Conservation (phyloP, 2,888 invertebrate genomes). For the Dolichomitus sp. region DNA sequence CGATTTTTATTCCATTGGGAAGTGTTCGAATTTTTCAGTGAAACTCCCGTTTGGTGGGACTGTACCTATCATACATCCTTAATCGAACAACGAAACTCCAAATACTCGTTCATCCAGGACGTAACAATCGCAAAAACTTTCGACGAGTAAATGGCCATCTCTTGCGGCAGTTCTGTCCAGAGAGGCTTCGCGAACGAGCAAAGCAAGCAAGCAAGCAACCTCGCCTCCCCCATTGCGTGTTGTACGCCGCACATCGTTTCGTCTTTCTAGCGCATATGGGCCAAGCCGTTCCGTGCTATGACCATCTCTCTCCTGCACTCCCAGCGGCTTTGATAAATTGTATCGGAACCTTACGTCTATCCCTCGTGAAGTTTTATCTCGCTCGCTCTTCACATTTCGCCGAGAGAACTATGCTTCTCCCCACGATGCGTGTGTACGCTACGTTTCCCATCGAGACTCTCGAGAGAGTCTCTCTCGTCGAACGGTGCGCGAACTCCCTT, state of each 20-base stretch:
- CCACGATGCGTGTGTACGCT: slow-evolving; percentile 31
- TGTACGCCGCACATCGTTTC: slow-evolving; percentile 14
- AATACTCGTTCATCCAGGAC: no score
- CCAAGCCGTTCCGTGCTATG: slow-evolving; percentile 7
- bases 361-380: slow-evolving; percentile 33
- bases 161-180: neutral
- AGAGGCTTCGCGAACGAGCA: neutral
- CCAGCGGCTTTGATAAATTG: slow-evolving; percentile 37
- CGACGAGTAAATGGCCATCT: neutral
- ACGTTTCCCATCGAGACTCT: slow-evolving; percentile 40
- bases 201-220: no score
- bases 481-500: slow-evolving; percentile 13
- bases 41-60: no score
- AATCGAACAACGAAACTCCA: no score
- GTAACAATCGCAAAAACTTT: no score
- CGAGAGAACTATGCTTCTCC: slow-evolving; percentile 3
- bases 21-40: no score
- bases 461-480: slow-evolving; percentile 23
- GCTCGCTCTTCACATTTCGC: slow-evolving; percentile 17
- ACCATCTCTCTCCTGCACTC: slow-evolving; percentile 8
- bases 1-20: no score
- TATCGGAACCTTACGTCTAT: slow-evolving; percentile 42
- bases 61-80: no score
- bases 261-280: slow-evolving; percentile 4
- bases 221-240: slow-evolving; percentile 35